These are phyloP conservation scores for Tuberolachnus salignus DNA, from an alignment of 2,888 invertebrate species.

Conservation along the genomic window DNA sequence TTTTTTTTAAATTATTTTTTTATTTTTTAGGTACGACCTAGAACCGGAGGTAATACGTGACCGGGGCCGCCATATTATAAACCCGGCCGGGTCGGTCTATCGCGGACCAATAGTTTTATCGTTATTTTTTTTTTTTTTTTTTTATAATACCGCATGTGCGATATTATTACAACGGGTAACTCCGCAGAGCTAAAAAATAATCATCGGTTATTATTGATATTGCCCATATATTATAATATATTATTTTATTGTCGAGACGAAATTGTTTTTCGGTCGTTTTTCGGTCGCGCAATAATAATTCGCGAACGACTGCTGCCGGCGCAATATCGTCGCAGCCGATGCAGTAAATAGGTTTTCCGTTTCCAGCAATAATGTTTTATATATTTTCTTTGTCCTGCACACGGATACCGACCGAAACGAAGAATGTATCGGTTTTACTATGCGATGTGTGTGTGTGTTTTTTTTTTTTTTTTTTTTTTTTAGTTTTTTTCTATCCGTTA, in stretches of 20 bases:
- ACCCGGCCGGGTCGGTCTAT: no score
- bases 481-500: no score
- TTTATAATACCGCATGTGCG: neutral
- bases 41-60: slow-evolving; percentile 55
- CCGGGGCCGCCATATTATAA: neutral
- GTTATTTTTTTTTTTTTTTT: slow-evolving; percentile 13
- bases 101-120: slow-evolving; percentile 28
- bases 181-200: no score
- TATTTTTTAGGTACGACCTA: slow-evolving; percentile 40
- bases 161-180: neutral
- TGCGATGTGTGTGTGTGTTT: no score
- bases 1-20: neutral
- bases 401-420: no score
- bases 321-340: neutral
- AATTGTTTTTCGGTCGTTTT: neutral
- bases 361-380: no score
- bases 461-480: no score
- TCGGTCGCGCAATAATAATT: neutral
- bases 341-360: neutral
- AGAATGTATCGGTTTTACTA: neutral
- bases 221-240: no score
- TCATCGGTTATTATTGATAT: neutral
- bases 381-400: no score
- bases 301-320: neutral
- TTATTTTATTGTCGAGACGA: neutral